Conservation (phyloP, 2,113 vertebrate species). For the zebrafish (Danio rerio) region GRCz12tu NC_133182.1:48461501-48462000, state of each 20-base stretch:
- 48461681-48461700: constrained; percentile 71
- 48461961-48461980: too few relatives aligned
- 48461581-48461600: constrained; percentile 31
- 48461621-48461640: constrained; percentile 25
- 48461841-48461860: constrained; percentile 20
- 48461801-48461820: neutral
- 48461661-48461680: constrained; percentile 58
- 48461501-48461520: neutral
- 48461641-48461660: constrained; percentile 39
- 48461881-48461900: too few relatives aligned
- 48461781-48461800: constrained; percentile 34
- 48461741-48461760: constrained; percentile 42
- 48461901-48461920: too few relatives aligned
- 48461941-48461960: too few relatives aligned
- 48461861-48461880: too few relatives aligned
- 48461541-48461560: constrained; percentile 26
- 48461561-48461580: constrained; percentile 29
- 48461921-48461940: too few relatives aligned
- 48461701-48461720: constrained; percentile 78
- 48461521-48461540: constrained; percentile 38
- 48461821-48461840: constrained; percentile 33
- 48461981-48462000: too few relatives aligned
- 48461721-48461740: constrained; percentile 64
- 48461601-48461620: constrained; percentile 43
- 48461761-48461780: constrained; percentile 32